phyloP scores from a whole-genome alignment of 2,888 invertebrate genomes.

The Hoplodrina ambigua region DNA sequence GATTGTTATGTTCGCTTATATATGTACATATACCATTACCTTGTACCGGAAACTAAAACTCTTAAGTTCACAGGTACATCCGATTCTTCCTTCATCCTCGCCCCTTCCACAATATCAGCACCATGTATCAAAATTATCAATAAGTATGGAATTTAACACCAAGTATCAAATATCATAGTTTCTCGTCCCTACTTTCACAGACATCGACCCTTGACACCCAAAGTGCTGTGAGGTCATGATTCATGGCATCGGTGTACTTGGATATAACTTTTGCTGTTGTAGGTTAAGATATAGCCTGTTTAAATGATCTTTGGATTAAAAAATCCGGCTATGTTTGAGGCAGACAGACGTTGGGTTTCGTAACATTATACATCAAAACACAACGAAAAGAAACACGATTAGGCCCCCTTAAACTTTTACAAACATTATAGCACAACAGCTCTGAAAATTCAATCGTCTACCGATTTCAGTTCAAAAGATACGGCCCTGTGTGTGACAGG shows the following conservation, averaged over 20 bases:
- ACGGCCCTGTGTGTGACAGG: too few species aligned
- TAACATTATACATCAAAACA: too few species aligned
- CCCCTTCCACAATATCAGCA: constrained; percentile 13
- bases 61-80: constrained; percentile 2
- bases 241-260: not conserved
- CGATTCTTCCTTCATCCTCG: constrained; percentile 9
- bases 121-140: constrained; percentile 33
- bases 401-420: too few species aligned
- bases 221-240: constrained; percentile 36
- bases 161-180: constrained; percentile 48
- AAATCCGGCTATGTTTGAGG: too few species aligned
- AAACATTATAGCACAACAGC: too few species aligned
- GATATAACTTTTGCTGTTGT: not conserved
- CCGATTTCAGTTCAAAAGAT: too few species aligned
- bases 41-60: not conserved
- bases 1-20: too few species aligned
- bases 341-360: too few species aligned
- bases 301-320: too few species aligned
- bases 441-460: too few species aligned
- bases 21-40: not conserved
- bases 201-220: constrained; percentile 49
- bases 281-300: too few species aligned
- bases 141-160: constrained; percentile 30
- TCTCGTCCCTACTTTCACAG: constrained; percentile 38
- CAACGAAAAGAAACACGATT: too few species aligned